Percentiles rank a stretch among this genome's conserved stretches.
Conservation (phyloP, 92 coral and sea anemone species). For the Palythoa grandis region DNA sequence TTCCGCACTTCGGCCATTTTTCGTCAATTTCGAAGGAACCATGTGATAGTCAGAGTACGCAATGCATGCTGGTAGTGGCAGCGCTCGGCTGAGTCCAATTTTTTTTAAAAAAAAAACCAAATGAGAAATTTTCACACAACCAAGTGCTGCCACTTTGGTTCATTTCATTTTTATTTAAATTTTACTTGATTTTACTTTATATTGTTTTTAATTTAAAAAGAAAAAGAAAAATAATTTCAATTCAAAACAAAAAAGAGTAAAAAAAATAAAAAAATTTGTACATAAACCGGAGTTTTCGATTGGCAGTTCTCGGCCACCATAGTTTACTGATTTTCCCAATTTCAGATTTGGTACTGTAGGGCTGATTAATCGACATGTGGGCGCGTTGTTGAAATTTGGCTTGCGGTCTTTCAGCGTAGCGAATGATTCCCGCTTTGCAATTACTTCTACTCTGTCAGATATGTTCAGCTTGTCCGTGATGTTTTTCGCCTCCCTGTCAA, state of each 20-base stretch:
- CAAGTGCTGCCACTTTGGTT: conserved; percentile 4
- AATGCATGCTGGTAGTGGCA: conserved; percentile 9
- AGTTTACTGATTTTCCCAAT: too few relatives aligned
- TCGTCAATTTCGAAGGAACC: background rate
- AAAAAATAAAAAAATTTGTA: too few relatives aligned
- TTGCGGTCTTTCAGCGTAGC: too few relatives aligned
- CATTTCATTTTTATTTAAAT: background rate
- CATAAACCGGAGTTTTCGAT: too few relatives aligned
- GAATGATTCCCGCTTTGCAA: too few relatives aligned
- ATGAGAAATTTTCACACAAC: background rate
- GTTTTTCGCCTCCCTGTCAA: too few relatives aligned
- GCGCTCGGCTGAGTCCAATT: background rate
- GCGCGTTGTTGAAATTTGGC: too few relatives aligned
- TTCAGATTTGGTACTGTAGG: too few relatives aligned
- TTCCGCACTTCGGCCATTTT: conserved; percentile 27
- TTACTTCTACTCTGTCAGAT: too few relatives aligned
- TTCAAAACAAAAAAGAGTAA: background rate
- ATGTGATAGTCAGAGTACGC: background rate
- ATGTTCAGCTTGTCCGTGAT: too few relatives aligned
- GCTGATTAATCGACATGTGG: too few relatives aligned
- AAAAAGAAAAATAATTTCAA: background rate
- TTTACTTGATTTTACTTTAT: background rate
- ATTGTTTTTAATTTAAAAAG: background rate
- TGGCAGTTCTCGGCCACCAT: too few relatives aligned
- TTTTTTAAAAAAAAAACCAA: background rate